Base-by-base conservation (phyloP, 2,888 invertebrate genomes). In the Harpagoxenus sublaevis region DNA sequence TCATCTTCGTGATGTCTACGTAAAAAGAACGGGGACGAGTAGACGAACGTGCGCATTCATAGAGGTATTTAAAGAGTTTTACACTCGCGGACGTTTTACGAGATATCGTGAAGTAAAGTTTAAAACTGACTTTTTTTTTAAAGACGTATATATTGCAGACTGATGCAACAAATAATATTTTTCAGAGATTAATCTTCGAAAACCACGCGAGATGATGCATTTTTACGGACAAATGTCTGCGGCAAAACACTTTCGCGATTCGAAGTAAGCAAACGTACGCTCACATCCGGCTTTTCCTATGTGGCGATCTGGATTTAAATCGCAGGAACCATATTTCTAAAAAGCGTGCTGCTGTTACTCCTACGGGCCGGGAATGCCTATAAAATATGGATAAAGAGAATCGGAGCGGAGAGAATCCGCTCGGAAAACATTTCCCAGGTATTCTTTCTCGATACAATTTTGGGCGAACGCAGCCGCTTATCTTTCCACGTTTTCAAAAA, bases 381-480 rank as follows among this genome's bases (percentile, higher is more conserved):
- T 60, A 48, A 62, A 81, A 81, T 73, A 79, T 48, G 57, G 42
- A 78, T 51, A 78, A 62, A 62, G 35, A 35, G 35, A 35, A 35
- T 35, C 6, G 35, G 6, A 35, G 45, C n/a, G 31, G 48, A 35
- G 71, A 23, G 63, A 63, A 79, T 35, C 60, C 31, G 66, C 78
- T 28, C 42, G 23, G 42, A 63, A 75, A 86, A 82, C 60, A 81
- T 79, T 86, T 84, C 70, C 62, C 62, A 28, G 48, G 45, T 83
- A 87, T 83, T 70, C 31, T 71, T 62, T 60, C 55, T 31, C 84
- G 82, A 86, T 83, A 86, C 70, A 51, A 57, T 73, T 70, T 66
- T 63, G 55, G 31, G 23, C 57, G 35, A 35, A 45, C 10, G 23
- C 62, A 63, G 62, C 31, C 73, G 71, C 55, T 82, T 74, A 42